Evolutionary conservation across 2,888 invertebrate genomes (phyloP).

Genomic region (Cylindroiulus punctatus): DNA sequence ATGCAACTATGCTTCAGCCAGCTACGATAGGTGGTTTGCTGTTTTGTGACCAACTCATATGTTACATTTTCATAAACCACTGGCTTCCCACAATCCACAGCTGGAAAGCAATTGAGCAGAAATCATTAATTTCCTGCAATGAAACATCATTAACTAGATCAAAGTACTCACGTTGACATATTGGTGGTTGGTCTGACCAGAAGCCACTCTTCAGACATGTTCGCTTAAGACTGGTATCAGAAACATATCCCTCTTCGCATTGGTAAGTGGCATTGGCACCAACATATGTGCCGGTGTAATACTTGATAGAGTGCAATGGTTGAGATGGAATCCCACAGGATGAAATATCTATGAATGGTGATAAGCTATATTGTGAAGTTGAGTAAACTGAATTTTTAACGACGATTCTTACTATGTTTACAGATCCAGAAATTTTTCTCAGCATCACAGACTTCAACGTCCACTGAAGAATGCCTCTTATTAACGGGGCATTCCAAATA

Average conservation of each 20-base stretch:
- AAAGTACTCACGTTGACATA: neutral
- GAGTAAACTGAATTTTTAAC: neutral
- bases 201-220: slow-evolving; percentile 4
- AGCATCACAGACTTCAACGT: neutral
- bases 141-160: too few species aligned
- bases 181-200: neutral
- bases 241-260: neutral
- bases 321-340: slow-evolving; percentile 17
- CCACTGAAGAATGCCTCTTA: neutral
- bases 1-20: neutral
- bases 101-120: neutral
- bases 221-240: neutral
- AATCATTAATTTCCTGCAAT: too few species aligned
- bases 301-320: neutral
- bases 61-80: neutral
- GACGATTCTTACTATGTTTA: neutral
- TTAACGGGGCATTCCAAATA: neutral
- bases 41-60: neutral
- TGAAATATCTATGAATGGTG: slow-evolving; percentile 33
- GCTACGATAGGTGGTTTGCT: neutral
- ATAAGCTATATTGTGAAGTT: neutral
- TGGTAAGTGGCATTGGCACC: neutral
- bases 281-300: neutral
- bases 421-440: neutral
- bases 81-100: neutral